Evolutionary conservation across 2,797 vertebrate species (phyloP), one percentile per base, ranked within the genome.

Genomic region (Enoplosus armatus): DNA sequence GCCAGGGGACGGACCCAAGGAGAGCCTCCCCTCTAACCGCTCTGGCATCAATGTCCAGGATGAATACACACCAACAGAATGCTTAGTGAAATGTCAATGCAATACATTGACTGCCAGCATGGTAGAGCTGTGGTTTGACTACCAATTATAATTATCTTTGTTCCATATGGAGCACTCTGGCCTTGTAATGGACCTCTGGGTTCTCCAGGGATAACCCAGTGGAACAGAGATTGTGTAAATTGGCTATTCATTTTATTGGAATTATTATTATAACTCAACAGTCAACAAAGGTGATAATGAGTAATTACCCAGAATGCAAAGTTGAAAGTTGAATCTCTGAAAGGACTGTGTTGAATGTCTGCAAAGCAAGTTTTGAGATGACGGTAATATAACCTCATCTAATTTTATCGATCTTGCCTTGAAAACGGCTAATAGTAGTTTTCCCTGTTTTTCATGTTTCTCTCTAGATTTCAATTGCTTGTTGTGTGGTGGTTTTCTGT

Each of bases 1-100:
- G 89, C 84, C 83, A 91, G 83, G 75, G 83, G 88, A 92, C 72
- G 20, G 72, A 88, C 91, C 90, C 89, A 91, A 94, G 90, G 90
- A 90, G 86, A 93, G 66, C 24, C 80, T 85, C 79, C 63, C 77
- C 86, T 85, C 79, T 85, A 84, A 86, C 51, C 9, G 9, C 73
- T 79, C 31, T 68, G 59, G 16, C 24, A 29, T 80, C 60, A 73
- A 69, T 76, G 27, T 68, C 54, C 51, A 72, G 62, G 33, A 72
- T 66, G 24, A 37, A 64, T 18, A 22, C 48, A 55, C 24, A 33
- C 37, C 16, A 27, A 58, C 9, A 73, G 59, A 71, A 24, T 41
- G 29, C 33, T 55, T 10, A 75, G 24, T 15, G 39, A 37, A 54
- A 24, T 8, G 5, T 72, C 29, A 39, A 37, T 18, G 31, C 22